phyloP scores from a whole-genome alignment of 2,113 vertebrate species.

The Microcebus tavaratra region DNA sequence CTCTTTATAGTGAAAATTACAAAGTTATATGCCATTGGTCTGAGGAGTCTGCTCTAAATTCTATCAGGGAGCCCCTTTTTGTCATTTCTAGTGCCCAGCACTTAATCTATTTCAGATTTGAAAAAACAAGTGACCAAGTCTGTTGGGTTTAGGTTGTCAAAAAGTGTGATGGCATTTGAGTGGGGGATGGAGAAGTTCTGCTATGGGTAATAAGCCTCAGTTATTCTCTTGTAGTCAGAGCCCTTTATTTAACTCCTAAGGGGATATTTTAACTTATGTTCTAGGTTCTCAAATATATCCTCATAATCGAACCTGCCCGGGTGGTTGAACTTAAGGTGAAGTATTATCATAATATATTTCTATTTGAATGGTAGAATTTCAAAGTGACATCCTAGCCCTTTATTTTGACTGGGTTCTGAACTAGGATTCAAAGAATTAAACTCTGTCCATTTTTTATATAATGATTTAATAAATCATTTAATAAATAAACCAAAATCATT shows the following conservation, averaged over 20 bases:
- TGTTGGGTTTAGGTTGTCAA: background rate
- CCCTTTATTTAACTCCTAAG: background rate
- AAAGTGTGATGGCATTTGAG: background rate
- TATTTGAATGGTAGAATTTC: conserved; percentile 24
- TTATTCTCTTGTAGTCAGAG: background rate
- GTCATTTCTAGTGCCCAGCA: background rate
- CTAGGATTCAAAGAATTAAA: conserved; percentile 19
- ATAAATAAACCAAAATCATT: background rate
- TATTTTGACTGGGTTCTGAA: conserved; percentile 13
- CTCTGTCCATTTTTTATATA: background rate
- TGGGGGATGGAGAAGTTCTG: background rate
- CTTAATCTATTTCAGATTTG: conserved; percentile 9
- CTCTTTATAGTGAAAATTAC: background rate
- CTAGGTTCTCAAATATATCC: conserved; percentile 5
- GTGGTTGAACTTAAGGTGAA: background rate
- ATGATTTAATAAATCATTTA: background rate
- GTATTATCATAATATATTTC: background rate
- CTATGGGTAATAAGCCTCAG: background rate
- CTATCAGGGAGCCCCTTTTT: background rate
- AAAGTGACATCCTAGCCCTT: conserved; percentile 5
- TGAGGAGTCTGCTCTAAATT: background rate
- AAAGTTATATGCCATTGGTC: background rate
- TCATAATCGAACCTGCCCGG: background rate
- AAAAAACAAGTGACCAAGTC: background rate
- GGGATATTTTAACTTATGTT: conserved; percentile 21